Evolutionary conservation across 2,797 vertebrate genomes (phyloP).

Genomic region (Falco novaeseelandiae): DNA sequence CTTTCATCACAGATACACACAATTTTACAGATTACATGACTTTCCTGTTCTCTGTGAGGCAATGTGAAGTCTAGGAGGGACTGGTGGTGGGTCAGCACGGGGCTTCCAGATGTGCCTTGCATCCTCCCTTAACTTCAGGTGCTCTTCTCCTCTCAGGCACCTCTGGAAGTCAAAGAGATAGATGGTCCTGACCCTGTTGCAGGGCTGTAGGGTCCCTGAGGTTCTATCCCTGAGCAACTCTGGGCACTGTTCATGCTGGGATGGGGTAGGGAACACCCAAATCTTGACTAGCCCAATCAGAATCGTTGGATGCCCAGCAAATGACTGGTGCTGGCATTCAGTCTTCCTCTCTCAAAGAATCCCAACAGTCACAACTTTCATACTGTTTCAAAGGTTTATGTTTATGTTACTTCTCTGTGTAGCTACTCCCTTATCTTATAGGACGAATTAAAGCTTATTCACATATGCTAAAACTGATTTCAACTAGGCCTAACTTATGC

Average conservation of each 20-base stretch:
- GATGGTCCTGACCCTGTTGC: not conserved
- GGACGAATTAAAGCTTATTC: not conserved
- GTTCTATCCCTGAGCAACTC: not conserved
- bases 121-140: not conserved
- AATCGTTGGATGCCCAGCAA: not conserved
- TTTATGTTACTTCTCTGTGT: not conserved
- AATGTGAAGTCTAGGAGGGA: not conserved
- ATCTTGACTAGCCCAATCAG: not conserved
- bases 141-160: not conserved
- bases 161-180: not conserved
- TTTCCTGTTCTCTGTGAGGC: not conserved
- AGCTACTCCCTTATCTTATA: not conserved
- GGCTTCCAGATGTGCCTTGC: not conserved
- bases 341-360: not conserved
- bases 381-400: not conserved
- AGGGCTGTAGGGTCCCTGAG: not conserved
- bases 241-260: not conserved
- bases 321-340: not conserved
- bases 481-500: fast-evolving
- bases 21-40: not conserved
- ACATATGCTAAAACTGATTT: not conserved
- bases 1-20: not conserved
- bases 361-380: not conserved
- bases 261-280: not conserved
- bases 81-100: not conserved